Evolutionary conservation across 2,888 invertebrate genomes (phyloP), one percentile per base, ranked within the genome.

Genomic region (Helobdella robusta): DNA sequence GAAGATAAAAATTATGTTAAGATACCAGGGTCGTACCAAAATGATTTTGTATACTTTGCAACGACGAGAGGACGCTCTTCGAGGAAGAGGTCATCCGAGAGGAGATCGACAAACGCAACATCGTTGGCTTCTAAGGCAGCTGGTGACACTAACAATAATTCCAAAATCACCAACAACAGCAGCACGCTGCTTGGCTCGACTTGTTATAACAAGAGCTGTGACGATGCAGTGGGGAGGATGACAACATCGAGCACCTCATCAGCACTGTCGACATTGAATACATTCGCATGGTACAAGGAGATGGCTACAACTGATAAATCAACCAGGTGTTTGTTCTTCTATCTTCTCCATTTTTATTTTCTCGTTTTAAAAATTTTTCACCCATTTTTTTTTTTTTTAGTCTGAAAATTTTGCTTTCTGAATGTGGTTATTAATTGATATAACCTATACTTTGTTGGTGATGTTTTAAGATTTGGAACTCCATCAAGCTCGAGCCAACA

Each of bases 11-110:
- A 69, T 56, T 72, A 67, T 65, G 73, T 78, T n/a, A 78, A 77
- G 70, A 78, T 78, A 34, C 76, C 77, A 6, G 78, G 78, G 8
- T 75, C 73, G 66, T 78, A 75, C 67, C 75, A 78, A 69, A 75
- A 79, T 68, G 75, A 79, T 63, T 79, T 75, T 73, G 77, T 79
- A n/a, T 79, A 78, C 68, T 79, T 75, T 68, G 74, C 76, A 54
- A 75, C 75, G 30, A 77, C 76, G 64, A 48, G 62, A 44, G 59
- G 52, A 5, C 30, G 65, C 36, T 28, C 44, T 20, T 48, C 60
- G 2, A 18, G 65, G 6, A 59, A 52, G 28, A 60, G 65, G 40
- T 30, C 34, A 36, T 60, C 46, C 4, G 60, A 65, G 8, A 34
- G 60, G 30, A n/a, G 23, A 2, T 23, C 54, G 8, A 18, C 35